These are phyloP conservation scores for Tiaroga cobitis DNA, from an alignment of 2,797 vertebrate species.

Conservation along the genomic window DNA sequence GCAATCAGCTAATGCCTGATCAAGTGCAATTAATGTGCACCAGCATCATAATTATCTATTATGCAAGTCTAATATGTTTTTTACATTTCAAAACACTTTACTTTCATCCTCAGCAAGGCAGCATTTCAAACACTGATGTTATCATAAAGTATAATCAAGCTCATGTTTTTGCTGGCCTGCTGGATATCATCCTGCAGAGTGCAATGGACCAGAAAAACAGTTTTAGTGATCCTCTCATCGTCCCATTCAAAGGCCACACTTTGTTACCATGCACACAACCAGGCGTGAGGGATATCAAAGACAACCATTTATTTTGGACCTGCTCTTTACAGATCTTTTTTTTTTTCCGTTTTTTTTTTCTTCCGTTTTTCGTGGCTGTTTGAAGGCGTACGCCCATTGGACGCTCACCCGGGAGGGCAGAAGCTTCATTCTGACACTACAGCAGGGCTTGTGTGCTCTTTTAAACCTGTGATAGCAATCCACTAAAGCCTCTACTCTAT, in stretches of 20 bases:
- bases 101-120: slow-evolving; percentile 42
- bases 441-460: slow-evolving; percentile 73
- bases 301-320: slow-evolving; percentile 69
- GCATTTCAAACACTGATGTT: slow-evolving; percentile 51
- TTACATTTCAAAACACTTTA: slow-evolving; percentile 59
- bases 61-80: slow-evolving; percentile 54
- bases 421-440: slow-evolving; percentile 43
- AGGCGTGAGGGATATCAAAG: slow-evolving; percentile 71
- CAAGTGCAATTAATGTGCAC: slow-evolving; percentile 51
- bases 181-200: slow-evolving; percentile 42
- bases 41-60: slow-evolving; percentile 56
- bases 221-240: slow-evolving; percentile 63
- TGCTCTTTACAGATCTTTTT: slow-evolving; percentile 66
- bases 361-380: slow-evolving; percentile 53
- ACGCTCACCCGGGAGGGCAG: slow-evolving; percentile 53
- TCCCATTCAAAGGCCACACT: slow-evolving; percentile 66
- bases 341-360: background rate
- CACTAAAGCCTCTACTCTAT: slow-evolving; percentile 75
- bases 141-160: slow-evolving; percentile 61
- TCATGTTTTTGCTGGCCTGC: slow-evolving; percentile 47
- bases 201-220: slow-evolving; percentile 45
- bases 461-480: slow-evolving; percentile 79
- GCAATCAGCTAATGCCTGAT: slow-evolving; percentile 49
- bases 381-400: slow-evolving; percentile 56
- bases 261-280: slow-evolving; percentile 65